A percentile compares a stretch with the other conserved stretches of the same genome.
Conservation (phyloP, 2,888 invertebrate genomes). For the Temnothorax ravouxi region DNA sequence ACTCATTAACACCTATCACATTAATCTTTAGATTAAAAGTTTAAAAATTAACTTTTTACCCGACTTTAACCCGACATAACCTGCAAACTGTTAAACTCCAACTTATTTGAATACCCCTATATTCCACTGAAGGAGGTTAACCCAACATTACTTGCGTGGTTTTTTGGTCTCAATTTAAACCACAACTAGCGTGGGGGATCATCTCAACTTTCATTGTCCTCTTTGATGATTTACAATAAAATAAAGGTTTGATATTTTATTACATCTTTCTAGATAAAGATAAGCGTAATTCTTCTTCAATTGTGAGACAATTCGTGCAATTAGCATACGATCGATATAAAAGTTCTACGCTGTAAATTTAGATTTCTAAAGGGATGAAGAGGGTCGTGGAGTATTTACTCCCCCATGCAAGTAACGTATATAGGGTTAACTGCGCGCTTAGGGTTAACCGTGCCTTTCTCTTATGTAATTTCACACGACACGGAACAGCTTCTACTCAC, state of each 20-base stretch:
- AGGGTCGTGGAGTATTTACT: background rate
- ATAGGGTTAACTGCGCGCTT: background rate
- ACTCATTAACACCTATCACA: too few relatives aligned
- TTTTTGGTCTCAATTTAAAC: too few relatives aligned
- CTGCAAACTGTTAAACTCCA: too few relatives aligned
- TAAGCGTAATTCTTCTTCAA: too few relatives aligned
- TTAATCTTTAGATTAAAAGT: too few relatives aligned
- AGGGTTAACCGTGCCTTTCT: background rate
- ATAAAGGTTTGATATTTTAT: background rate
- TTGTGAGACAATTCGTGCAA: too few relatives aligned
- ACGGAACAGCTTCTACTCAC: conserved; percentile 5
- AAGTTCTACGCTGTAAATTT: background rate
- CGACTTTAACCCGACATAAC: too few relatives aligned
- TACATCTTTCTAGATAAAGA: background rate
- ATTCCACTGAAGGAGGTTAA: background rate
- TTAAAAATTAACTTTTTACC: too few relatives aligned
- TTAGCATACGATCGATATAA: background rate
- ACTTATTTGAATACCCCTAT: too few relatives aligned
- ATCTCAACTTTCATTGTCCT: background rate
- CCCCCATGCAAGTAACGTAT: background rate
- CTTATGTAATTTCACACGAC: conserved; percentile 27
- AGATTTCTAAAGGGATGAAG: background rate
- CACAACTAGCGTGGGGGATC: background rate
- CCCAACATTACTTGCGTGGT: background rate
- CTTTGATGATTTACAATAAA: background rate